Evolutionary conservation across 2,797 vertebrate genomes (phyloP).

Genomic region (Mormyrus hasselquistii): DNA sequence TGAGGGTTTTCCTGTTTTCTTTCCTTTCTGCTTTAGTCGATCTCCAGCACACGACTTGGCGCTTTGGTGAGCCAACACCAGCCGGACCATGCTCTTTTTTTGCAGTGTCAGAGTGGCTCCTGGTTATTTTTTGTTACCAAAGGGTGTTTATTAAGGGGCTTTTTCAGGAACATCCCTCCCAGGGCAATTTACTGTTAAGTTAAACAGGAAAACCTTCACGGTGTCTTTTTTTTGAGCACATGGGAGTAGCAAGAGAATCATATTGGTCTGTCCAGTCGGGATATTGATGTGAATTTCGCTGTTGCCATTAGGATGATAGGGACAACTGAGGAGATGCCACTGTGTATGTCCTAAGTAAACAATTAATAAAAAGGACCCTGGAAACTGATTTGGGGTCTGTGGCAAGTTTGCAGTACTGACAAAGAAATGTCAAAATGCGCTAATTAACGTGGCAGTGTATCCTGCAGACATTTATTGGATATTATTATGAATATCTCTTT

Average conservation of each 20-base stretch:
- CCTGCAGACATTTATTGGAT: neutral
- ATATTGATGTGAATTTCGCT: neutral
- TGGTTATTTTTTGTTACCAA: neutral
- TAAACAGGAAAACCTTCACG: neutral
- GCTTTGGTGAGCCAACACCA: neutral
- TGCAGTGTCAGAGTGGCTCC: neutral
- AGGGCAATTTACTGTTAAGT: neutral
- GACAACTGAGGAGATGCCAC: neutral
- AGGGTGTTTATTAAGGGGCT: neutral
- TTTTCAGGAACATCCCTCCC: neutral
- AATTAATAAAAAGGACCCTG: neutral
- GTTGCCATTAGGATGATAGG: neutral
- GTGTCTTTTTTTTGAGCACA: neutral
- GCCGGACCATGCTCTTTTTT: neutral
- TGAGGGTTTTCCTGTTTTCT: conserved; percentile 59
- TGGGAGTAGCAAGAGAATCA: neutral
- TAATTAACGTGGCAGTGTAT: neutral
- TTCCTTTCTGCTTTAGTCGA: conserved; percentile 21
- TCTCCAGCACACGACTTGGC: neutral
- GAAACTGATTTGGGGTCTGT: neutral
- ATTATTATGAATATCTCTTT: neutral
- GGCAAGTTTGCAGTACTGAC: neutral
- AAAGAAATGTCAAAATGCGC: neutral
- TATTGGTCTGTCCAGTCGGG: neutral
- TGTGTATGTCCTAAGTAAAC: neutral